A percentile compares a stretch with the other conserved stretches of the same genome.
Evolutionary conservation across 2,113 vertebrate species (phyloP).

Genomic region (Nesoenas mayeri): DNA sequence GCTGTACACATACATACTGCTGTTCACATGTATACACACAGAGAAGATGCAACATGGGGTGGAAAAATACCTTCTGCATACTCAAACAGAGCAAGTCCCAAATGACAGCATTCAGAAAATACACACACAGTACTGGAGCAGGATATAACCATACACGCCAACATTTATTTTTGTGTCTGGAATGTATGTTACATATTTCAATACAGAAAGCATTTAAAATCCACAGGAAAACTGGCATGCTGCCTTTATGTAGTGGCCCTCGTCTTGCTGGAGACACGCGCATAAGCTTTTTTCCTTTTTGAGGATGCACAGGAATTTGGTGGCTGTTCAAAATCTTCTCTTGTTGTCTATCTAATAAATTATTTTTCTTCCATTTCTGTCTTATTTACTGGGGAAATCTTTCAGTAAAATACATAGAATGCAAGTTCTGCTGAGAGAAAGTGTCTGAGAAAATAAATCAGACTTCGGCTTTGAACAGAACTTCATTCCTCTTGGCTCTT

Average conservation of each 20-base stretch:
- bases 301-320: background rate
- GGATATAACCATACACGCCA: background rate
- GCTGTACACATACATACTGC: fast-evolving
- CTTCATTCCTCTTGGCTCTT: constrained; percentile 8
- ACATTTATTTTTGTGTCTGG: background rate
- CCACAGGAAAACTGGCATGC: background rate
- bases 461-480: background rate
- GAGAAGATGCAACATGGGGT: fast-evolving
- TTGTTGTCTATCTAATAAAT: background rate
- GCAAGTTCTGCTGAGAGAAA: background rate
- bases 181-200: background rate
- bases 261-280: fast-evolving
- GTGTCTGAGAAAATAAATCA: background rate
- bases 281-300: background rate
- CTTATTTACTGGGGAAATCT: background rate
- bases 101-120: background rate
- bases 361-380: background rate
- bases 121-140: fast-evolving
- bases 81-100: background rate
- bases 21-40: fast-evolving
- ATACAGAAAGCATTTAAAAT: background rate
- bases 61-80: background rate
- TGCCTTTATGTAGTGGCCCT: background rate
- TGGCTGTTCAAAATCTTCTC: background rate
- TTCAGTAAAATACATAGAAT: background rate